Base-by-base conservation (phyloP, 2,888 invertebrate species). In the Merodon equestris region DNA sequence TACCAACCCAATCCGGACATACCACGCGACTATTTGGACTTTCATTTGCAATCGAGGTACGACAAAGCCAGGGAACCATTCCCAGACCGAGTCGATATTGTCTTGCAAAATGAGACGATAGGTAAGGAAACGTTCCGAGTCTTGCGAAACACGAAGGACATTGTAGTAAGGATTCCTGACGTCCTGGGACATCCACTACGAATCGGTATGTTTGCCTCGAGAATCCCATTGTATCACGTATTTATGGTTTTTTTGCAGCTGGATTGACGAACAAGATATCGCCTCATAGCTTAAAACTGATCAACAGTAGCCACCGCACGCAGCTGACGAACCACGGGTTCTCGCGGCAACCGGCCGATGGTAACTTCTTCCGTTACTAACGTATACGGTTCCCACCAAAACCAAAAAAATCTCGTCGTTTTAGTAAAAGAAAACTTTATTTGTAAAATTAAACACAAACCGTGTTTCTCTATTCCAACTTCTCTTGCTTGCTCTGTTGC, bases 251-350 rank as follows among this genome's bases (percentile, higher is more conserved):
- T 18, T 9, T 53, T 63, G 17, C 14, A 85, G 93, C 93, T 40
- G 94, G 94, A n/a, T 88, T 93, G 58, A 90, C 84, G 19, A 92
- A 93, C 71, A 91, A 91, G 82, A 89, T 90, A 27, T 93, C 94
- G 81, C 94, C 94, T 7, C 92, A 93, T 87, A 93, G 92, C 84
- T 91, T 95, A 53, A 94, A 95, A 88, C 89, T 95, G 63, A 94
- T 94, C 90, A 94, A 94, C 86, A 93, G 93, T n/a, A 94, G 94
- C 3, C 93, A 94, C 40, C 95, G 95, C 87, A 93, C 93, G 12
- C 94, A 94, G 82, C 92, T 94, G 87, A 94, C 95, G 18, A 95
- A 95, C 87, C 94, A 94, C 75, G 95, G 95, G 1, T 95, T 92
- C 89, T 94, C 94, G 71, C 91, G 95, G 83, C 94, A 95, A 88